Conservation (phyloP, 2,888 invertebrate species). For the Meganola albula region DNA sequence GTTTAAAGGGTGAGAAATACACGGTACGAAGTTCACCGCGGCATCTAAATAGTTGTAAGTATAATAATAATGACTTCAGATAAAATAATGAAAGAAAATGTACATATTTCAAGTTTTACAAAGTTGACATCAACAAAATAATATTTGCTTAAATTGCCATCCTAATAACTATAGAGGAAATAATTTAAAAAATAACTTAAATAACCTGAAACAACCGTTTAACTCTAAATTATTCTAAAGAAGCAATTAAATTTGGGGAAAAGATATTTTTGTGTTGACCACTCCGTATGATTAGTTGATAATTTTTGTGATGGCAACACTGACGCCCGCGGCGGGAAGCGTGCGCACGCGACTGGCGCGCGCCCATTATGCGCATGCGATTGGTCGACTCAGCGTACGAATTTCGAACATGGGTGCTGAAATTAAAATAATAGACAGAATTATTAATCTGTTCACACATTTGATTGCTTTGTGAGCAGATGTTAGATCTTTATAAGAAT, state of each 20-base stretch:
- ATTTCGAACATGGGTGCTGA: conserved; percentile 19
- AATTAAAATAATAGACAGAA: conserved; percentile 27
- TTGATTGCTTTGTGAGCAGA: conserved; percentile 11
- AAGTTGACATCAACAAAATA: too few relatives aligned
- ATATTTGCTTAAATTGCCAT: conserved; percentile 23
- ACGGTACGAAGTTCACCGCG: too few relatives aligned
- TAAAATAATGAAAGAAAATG: too few relatives aligned
- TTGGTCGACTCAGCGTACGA: conserved; percentile 28
- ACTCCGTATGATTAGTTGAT: conserved; percentile 60
- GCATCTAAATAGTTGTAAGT: too few relatives aligned
- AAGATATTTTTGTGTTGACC: conserved; percentile 43
- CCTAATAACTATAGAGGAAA: conserved; percentile 28
- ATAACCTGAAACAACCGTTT: conserved; percentile 42
- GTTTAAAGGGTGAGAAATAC: too few relatives aligned
- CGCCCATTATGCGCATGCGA: conserved; percentile 54
- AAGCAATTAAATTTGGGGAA: conserved; percentile 48
- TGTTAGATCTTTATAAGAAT: conserved; percentile 7
- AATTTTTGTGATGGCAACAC: conserved; percentile 52
- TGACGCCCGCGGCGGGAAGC: conserved; percentile 40
- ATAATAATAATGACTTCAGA: too few relatives aligned
- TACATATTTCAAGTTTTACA: too few relatives aligned
- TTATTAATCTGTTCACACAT: conserved; percentile 33
- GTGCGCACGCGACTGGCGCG: conserved; percentile 53
- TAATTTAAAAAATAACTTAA: conserved; percentile 27
- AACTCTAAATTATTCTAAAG: conserved; percentile 56